Conservation (phyloP, 35 echinoderm and acorn worm species). For the Nesometra sesokonis region DNA sequence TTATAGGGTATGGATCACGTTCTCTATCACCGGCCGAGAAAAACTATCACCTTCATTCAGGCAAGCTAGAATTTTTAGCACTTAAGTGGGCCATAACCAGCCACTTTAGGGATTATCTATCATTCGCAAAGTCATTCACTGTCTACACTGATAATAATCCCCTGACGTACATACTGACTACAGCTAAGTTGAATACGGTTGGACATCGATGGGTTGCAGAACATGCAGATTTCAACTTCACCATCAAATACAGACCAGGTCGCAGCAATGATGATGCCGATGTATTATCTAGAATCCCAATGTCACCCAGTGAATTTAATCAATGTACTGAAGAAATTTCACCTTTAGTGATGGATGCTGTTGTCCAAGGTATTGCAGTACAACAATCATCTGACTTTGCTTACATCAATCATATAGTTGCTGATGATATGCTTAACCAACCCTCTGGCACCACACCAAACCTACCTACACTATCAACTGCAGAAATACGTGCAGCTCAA, state of each 20-base stretch:
- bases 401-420: no score
- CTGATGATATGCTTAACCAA: no score
- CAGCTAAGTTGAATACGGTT: constrained; percentile 54
- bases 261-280: constrained; percentile 31
- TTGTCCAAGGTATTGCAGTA: no score
- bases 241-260: constrained; percentile 33
- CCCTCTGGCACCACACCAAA: no score
- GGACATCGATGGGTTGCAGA: constrained; percentile 62
- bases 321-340: constrained; percentile 5
- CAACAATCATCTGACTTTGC: no score
- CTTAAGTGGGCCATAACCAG: constrained; percentile 43
- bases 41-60: constrained; percentile 55
- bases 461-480: no score
- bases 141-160: constrained; percentile 69
- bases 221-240: constrained; percentile 37
- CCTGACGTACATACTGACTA: constrained; percentile 39
- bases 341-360: no score
- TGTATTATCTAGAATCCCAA: constrained; percentile 13
- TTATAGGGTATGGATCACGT: constrained; percentile 43
- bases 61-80: constrained; percentile 44
- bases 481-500: no score
- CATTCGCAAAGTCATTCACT: constrained; percentile 13
- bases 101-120: constrained; percentile 23
- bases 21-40: constrained; percentile 36
- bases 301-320: neutral